Evolutionary conservation across 2,797 vertebrate genomes (phyloP), one percentile per base, ranked within the genome.

Genomic region (Esox masquinongy): DNA sequence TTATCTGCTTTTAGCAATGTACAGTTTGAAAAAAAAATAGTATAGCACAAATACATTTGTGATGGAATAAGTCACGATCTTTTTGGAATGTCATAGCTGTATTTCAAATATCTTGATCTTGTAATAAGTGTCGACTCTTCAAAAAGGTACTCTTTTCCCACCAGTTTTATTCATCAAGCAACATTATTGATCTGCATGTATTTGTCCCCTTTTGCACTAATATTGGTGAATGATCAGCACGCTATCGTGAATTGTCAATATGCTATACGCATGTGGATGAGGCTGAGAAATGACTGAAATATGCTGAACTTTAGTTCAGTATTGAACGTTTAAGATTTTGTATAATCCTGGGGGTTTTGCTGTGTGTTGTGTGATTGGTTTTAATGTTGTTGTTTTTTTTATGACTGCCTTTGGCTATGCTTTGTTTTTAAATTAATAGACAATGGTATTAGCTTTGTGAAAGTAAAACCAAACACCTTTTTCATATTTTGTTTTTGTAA

Each of bases 1-100:
- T 36, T 73, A 29, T 31, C 29, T 31, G 31, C 29, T 67, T 78
- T 82, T 79, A 49, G 36, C 15, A 86, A 31, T 75, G 39, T 15
- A 70, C 73, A 73, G 80, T 76, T 78, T 24, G 78, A 15, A 31
- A 26, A 56, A n/a, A n/a, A 31, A 7, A 8, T 29, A 34, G 26
- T 67, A 11, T 19, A 34, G 64, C 64, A 67, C 29, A 67, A 31
- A 67, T 34, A 67, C 16, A 67, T 36, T 34, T 9, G 22, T 61
- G 15, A 36, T 34, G 12, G 29, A 34, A 15, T 66, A 31, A 61
- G 34, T 67, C 64, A 67, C 34, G 31, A 31, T 17, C 64, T 34
- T 14, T 67, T 67, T 31, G 31, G 16, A 34, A 66, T 66, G 64
- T 34, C 64, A 67, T 67, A 19, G 34, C 31, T 36, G 64, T 66